Base-by-base conservation (phyloP, 2,888 invertebrate species). In the Endomychus coccineus region DNA sequence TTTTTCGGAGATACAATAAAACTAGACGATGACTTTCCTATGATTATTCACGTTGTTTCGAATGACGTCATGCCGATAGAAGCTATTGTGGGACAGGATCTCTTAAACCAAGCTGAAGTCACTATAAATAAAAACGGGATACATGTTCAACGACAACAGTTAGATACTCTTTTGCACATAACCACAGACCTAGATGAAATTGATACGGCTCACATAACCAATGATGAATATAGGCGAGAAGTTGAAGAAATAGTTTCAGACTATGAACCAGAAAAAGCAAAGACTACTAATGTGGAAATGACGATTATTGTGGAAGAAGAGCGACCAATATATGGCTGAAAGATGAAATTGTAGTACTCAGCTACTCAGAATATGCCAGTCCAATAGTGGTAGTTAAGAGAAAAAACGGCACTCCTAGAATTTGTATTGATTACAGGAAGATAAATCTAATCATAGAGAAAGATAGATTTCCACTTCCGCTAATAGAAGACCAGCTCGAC, bases 101-200 rank as follows among this genome's bases (percentile, higher is more conserved):
- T 34, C n/a, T 11, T 34, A 10, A 10, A 15, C n/a, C 34, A 34
- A 11, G 33, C 33, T 6, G 44, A 45, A 19, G 17, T 49, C 15
- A 31, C 3, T 15, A 39, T 49, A 6, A 37, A 27, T 21, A 19
- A 23, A 6, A 41, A 36, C 28, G 36, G 27, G n/a, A 39, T 46
- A 22, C 14, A 24, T 11, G 6, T 19, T n/a, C 29, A 21, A 13
- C 43, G 39, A 14, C 36, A 27, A 9, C 34, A 45, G 11, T 19
- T 23, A 3, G 21, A 21, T n/a, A 6, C 23, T 10, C 6, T 10
- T 6, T 5, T 24, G 9, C 9, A 6, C 6, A 12, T 31, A 10
- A 24, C 6, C 5, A 9, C 7, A 5, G 13, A 10, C n/a, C 10
- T 7, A 24, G 12, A 24, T 23, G 23, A 31, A 24, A 24, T 25